These are phyloP conservation scores for Chesias legatella DNA, from an alignment of 2,888 invertebrate genomes.

Conservation along the genomic window DNA sequence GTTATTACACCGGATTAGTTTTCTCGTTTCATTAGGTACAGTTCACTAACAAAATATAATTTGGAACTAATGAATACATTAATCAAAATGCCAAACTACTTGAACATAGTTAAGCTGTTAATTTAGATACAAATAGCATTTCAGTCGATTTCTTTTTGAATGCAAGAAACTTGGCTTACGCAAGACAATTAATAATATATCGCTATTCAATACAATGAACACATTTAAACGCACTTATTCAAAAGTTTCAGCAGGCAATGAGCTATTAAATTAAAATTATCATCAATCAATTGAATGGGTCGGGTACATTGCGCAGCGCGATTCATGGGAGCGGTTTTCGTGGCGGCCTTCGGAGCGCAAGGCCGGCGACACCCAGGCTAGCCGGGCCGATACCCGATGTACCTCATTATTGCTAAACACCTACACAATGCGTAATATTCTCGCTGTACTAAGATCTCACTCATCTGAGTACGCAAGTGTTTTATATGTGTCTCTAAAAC, in stretches of 20 bases:
- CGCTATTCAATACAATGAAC: background rate
- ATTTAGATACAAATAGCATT: no score
- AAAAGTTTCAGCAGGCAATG: slow-evolving; percentile 15
- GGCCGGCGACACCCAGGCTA: slow-evolving; percentile 68
- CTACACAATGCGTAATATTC: slow-evolving; percentile 16
- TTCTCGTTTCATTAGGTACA: no score
- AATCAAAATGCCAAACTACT: no score
- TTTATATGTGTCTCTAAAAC: no score
- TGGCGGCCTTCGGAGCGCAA: slow-evolving; percentile 60
- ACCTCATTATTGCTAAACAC: slow-evolving; percentile 9
- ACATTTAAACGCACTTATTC: slow-evolving; percentile 1
- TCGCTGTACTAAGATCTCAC: no score
- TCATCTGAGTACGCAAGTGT: no score
- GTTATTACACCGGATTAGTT: no score
- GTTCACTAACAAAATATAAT: no score
- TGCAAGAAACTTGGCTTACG: background rate
- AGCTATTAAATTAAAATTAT: slow-evolving; percentile 44
- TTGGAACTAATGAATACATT: no score
- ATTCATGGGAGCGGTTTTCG: slow-evolving; percentile 39
- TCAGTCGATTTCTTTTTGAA: background rate
- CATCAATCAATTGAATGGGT: slow-evolving; percentile 36
- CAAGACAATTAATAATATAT: no score
- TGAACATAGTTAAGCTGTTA: no score
- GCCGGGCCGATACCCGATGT: slow-evolving; percentile 21
- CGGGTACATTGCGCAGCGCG: slow-evolving; percentile 36